Percentiles rank a stretch among this genome's conserved stretches.
These are phyloP conservation scores for cat (Felis catus) DNA, from an alignment of 2,113 vertebrate genomes.

Conservation along the genomic window DNA sequence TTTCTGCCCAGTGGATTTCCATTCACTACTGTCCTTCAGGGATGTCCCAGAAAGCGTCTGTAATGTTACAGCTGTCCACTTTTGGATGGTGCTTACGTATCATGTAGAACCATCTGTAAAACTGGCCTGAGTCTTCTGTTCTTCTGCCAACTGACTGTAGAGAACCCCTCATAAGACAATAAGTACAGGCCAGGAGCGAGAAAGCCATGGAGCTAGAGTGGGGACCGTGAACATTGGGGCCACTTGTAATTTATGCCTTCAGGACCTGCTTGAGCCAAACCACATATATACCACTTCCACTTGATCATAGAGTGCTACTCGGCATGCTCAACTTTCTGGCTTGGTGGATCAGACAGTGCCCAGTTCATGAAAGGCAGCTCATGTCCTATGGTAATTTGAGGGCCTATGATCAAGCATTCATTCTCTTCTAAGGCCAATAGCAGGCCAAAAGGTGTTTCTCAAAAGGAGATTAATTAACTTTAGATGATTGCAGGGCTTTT, in stretches of 20 bases:
- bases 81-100: background rate
- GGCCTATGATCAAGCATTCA: background rate
- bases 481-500: background rate
- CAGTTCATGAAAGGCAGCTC: background rate
- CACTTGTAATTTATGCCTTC: background rate
- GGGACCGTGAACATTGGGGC: background rate
- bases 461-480: background rate
- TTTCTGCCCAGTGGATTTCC: background rate
- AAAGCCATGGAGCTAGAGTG: background rate
- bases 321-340: background rate
- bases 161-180: background rate
- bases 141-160: background rate
- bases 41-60: background rate
- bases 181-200: background rate
- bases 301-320: background rate
- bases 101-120: background rate
- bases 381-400: background rate
- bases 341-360: background rate
- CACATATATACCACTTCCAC: background rate
- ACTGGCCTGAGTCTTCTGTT: background rate
- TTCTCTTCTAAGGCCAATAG: background rate
- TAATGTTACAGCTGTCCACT: background rate
- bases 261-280: background rate
- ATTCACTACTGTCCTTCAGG: background rate
- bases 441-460: background rate